These are phyloP conservation scores for Drosophila carrolli DNA, from an alignment of 1,140 invertebrate species.

Conservation along the genomic window DNA sequence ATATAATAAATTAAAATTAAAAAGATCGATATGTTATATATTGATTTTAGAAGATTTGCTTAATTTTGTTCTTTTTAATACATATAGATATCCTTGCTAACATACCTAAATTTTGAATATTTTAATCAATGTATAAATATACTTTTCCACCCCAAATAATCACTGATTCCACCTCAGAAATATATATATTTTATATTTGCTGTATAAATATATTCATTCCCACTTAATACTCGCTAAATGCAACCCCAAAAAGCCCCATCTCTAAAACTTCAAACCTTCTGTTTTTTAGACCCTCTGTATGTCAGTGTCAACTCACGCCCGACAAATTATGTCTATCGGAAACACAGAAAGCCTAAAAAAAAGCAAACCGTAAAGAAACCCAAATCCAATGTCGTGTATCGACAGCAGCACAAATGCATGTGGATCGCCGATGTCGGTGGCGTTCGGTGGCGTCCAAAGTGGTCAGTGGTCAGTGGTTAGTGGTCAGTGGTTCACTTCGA, in stretches of 20 bases:
- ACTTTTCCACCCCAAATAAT: no score
- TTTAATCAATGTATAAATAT: no score
- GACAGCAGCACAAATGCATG: slow-evolving; percentile 42
- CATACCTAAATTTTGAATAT: no score
- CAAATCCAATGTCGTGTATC: slow-evolving; percentile 36
- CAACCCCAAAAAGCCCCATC: slow-evolving; percentile 1
- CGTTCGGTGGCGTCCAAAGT: slow-evolving; percentile 19
- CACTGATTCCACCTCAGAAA: no score
- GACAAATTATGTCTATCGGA: slow-evolving; percentile 58
- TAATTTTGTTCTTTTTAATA: no score
- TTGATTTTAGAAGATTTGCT: no score
- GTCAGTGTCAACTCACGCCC: slow-evolving; percentile 52
- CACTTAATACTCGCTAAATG: no score
- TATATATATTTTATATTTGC: no score
- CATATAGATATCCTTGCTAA: no score
- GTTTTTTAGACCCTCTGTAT: background rate
- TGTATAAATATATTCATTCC: no score
- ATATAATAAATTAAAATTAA: no score
- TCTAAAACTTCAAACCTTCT: slow-evolving; percentile 4
- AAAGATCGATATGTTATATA: no score
- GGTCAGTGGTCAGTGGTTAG: slow-evolving; percentile 32
- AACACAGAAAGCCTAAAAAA: slow-evolving; percentile 43
- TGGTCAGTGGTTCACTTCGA: slow-evolving; percentile 25
- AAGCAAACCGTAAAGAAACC: slow-evolving; percentile 13
- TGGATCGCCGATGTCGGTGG: slow-evolving; percentile 7